Base-by-base conservation (phyloP, 2,888 invertebrate genomes). In the Spatulosminthurus flaviceps region DNA sequence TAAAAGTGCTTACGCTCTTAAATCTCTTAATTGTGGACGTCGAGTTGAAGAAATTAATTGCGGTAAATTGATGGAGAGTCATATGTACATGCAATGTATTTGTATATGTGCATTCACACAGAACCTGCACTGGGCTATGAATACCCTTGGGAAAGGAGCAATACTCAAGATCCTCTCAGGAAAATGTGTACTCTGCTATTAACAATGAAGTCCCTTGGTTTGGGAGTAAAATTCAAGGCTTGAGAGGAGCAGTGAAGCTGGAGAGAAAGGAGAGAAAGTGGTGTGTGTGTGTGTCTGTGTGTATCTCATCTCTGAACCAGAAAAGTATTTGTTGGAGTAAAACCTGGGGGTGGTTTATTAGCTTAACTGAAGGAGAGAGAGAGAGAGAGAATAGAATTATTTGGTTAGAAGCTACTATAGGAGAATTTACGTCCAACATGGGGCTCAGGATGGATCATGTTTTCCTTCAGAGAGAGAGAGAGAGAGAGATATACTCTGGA, bases 281-380 rank as follows among this genome's bases (percentile, higher is more conserved):
- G 19, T 21, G 34, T 21, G 1, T 21, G 34, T 19, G 71, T 42
- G 26, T n/a, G n/a, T n/a, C n/a, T n/a, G n/a, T n/a, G n/a, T n/a
- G n/a, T n/a, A n/a, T n/a, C n/a, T n/a, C n/a, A n/a, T n/a, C n/a
- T 16, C 34, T 29, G n/a, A 34, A 21, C 28, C 16, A 16, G 26
- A 72, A 42, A 71, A 71, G 42, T 71, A 71, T 71, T 71, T 71
- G 71, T 29, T 21, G n/a, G 21, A n/a, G 4, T 16, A 13, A 21
- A n/a, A 34, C n/a, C n/a, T 16, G 16, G 19, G 26, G 72, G 43
- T 72, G 72, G 51, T 72, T 51, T 72, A 72, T 72, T 72, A 51
- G 72, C 72, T 51, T 51, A 51, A 43, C 51, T 19, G 67, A 67
- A 16, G 41, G 34, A 70, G n/a, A 41, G n/a, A 21, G 70, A 70